Base-by-base conservation (phyloP, 2,113 vertebrate genomes). In the Menura novaehollandiae region DNA sequence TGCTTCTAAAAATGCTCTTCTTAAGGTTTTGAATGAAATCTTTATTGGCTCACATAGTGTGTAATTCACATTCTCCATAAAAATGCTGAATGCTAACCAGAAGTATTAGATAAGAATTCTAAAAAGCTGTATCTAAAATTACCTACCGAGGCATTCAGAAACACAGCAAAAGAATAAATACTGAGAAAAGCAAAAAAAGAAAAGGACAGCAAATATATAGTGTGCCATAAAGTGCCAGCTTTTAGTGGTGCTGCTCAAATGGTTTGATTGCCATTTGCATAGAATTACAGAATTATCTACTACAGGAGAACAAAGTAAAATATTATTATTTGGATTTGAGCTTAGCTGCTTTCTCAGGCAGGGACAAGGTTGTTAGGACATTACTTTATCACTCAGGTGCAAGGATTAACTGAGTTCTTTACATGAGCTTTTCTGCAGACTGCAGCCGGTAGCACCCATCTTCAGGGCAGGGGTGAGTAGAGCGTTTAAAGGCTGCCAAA, bases 21-120 rank as follows among this genome's bases (percentile, higher is more conserved):
- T 96, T 75, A 85, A 87, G 69, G 51, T 91, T 97, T 96, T 94
- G 87, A 97, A 94, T 95, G 84, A 97, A 97, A 91, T 93, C 69
- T 96, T 95, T 97, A 93, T 95, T 89, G 92, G 55, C 39, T 96
- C 59, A 66, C 53, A 72, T 66, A 82, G 64, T 88, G 77, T 81
- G 52, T 73, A 69, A 85, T 94, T 96, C 97, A 95, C 85, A 44
- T 75, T 88, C 62, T 55, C 86, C 37, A 64, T 91, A 91, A 95
- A 90, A 93, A 47, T 95, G 68, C 18, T 93, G 49, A 91, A 58
- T 94, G 60, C 30, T 91, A 93, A 91, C 80, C 68, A 75, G 71
- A 77, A 88, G 44, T 71, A 74, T 94, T 88, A 91, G 71, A 95
- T 67, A 69, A 91, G 64, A 95, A 95, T 92, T 95, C 91, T 93